Conservation (phyloP, 2,797 vertebrate genomes). For the Valencia hispanica region DNA sequence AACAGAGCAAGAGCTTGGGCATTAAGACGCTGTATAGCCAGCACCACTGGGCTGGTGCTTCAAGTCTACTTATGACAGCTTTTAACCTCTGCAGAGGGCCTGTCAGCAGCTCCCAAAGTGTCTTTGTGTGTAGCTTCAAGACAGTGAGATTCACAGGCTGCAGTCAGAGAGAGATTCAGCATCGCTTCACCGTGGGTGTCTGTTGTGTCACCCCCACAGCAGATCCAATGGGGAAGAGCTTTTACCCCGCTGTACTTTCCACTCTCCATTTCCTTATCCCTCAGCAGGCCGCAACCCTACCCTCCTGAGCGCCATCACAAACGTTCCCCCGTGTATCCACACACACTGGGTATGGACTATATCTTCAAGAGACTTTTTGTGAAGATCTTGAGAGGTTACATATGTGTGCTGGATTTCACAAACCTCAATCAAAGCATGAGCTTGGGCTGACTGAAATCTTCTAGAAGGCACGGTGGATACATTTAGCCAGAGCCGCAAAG, state of each 20-base stretch:
- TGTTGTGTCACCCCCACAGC: constrained; percentile 62
- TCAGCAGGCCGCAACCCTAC: constrained; percentile 49
- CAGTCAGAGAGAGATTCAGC: constrained; percentile 65
- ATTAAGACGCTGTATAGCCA: constrained; percentile 49
- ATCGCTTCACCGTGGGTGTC: constrained; percentile 73
- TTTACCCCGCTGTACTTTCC: constrained; percentile 59
- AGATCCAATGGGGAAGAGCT: constrained; percentile 57
- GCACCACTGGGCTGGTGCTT: constrained; percentile 40
- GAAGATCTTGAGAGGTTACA: constrained; percentile 6
- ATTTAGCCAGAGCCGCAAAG: not conserved
- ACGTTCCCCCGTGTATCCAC: constrained; percentile 17
- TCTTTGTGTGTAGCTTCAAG: constrained; percentile 28
- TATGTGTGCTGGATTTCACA: not conserved
- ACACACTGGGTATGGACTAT: not conserved
- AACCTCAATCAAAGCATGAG: not conserved
- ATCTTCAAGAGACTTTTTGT: not conserved
- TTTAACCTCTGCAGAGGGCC: constrained; percentile 77
- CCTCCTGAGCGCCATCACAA: constrained; percentile 26
- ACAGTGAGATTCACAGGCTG: constrained; percentile 37
- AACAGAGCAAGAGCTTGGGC: constrained; percentile 39
- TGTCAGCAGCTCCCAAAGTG: constrained; percentile 69
- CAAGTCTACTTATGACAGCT: constrained; percentile 66
- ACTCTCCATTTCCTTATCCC: constrained; percentile 59
- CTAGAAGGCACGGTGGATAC: not conserved
- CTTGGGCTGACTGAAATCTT: not conserved